Percentiles rank a stretch among this genome's conserved stretches.
phyloP scores from a whole-genome alignment of 2,888 invertebrate genomes.

The Anaspis maculata region DNA sequence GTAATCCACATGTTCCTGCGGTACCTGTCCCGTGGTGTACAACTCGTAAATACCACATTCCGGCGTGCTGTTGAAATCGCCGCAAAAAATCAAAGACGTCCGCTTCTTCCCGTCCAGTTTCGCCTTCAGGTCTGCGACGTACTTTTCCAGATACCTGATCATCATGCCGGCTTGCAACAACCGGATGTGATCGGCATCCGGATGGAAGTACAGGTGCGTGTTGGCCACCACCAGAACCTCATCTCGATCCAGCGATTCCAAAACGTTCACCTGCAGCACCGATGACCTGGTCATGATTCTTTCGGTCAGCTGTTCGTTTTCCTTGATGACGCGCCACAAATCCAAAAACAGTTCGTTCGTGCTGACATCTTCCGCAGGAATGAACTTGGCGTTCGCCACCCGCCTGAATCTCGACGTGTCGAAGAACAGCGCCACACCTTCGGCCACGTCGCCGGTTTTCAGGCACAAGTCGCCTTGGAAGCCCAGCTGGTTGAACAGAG shows the following conservation, averaged over 20 bases:
- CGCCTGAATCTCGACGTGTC: constrained; percentile 45
- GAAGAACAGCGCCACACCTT: constrained; percentile 78
- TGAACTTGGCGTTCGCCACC: constrained; percentile 36
- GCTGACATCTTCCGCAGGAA: constrained; percentile 51
- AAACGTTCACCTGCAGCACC: constrained; percentile 49
- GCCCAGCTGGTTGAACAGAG: constrained; percentile 33
- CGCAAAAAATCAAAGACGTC: constrained; percentile 72
- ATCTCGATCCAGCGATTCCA: constrained; percentile 44
- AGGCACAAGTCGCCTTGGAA: constrained; percentile 56
- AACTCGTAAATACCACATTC: constrained; percentile 76
- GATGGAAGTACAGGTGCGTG: constrained; percentile 85
- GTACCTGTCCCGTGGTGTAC: constrained; percentile 61
- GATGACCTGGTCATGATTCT: constrained; percentile 56
- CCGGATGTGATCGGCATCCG: constrained; percentile 77
- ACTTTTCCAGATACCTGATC: no score
- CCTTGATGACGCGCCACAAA: constrained; percentile 51
- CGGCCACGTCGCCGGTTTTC: constrained; percentile 66
- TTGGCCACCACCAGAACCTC: constrained; percentile 57
- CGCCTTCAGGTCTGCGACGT: no score
- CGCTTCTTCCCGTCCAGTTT: no score
- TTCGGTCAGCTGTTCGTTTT: constrained; percentile 47
- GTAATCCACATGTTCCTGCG: constrained; percentile 64
- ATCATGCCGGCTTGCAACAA: constrained; percentile 73
- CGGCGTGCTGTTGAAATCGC: constrained; percentile 90
- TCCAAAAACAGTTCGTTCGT: constrained; percentile 44